These are phyloP conservation scores for Vanessa cardui DNA, from an alignment of 2,888 invertebrate genomes.

Conservation along the genomic window DNA sequence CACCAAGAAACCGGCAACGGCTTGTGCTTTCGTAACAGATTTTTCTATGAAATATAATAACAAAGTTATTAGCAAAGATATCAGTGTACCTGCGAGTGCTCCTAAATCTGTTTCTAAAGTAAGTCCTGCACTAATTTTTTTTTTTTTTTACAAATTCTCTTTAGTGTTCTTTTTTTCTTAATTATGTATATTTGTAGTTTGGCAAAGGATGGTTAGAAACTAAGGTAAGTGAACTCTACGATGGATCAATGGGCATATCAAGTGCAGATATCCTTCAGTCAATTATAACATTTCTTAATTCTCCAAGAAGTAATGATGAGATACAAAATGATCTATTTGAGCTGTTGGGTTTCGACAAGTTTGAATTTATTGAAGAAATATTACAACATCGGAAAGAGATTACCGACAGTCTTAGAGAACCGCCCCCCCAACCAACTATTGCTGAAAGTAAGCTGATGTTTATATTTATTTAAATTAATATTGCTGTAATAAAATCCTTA, in stretches of 20 bases:
- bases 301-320: slow-evolving; percentile 85
- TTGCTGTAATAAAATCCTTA: background rate
- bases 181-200: slow-evolving; percentile 54
- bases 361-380: slow-evolving; percentile 88
- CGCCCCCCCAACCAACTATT: slow-evolving; percentile 58
- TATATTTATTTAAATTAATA: background rate
- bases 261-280: slow-evolving; percentile 83
- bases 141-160: background rate
- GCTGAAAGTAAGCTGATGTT: slow-evolving; percentile 60
- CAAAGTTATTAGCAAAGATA: slow-evolving; percentile 42
- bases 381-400: slow-evolving; percentile 85
- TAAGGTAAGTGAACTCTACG: slow-evolving; percentile 78
- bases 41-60: slow-evolving; percentile 78
- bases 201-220: slow-evolving; percentile 81
- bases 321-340: slow-evolving; percentile 94
- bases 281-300: slow-evolving; percentile 84
- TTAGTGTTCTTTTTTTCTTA: background rate
- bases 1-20: slow-evolving; percentile 62
- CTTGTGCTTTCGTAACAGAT: slow-evolving; percentile 68
- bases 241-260: slow-evolving; percentile 72
- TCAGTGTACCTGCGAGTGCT: slow-evolving; percentile 37
- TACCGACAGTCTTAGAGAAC: slow-evolving; percentile 61
- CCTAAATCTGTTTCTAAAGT: slow-evolving; percentile 59
- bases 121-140: slow-evolving; percentile 33
- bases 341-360: slow-evolving; percentile 92